Evolutionary conservation across 1,140 invertebrate species (phyloP).

Genomic region (Eumeta japonica): DNA sequence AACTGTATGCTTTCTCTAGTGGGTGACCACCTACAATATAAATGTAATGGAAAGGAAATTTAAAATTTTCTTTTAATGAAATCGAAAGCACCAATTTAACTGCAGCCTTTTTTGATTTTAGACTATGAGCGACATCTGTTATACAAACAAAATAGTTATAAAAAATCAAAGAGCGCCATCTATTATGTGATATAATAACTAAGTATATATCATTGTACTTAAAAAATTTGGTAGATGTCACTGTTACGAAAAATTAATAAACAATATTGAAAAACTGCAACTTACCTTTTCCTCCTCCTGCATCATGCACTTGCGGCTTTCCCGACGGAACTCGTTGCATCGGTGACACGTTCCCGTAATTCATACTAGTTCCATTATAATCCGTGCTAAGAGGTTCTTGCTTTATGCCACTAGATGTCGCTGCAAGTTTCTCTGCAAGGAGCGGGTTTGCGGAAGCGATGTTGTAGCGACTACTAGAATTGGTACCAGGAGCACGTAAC

Average conservation of each 20-base stretch:
- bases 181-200: constrained; percentile 6
- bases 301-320: constrained; percentile 50
- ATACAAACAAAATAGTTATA: too few relatives aligned
- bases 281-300: constrained; percentile 56
- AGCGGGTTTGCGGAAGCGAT: constrained; percentile 81
- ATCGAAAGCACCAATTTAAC: too few relatives aligned
- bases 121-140: constrained; percentile 24
- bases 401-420: constrained; percentile 60
- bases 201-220: constrained; percentile 2
- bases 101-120: not conserved
- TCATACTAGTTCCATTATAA: constrained; percentile 51
- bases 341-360: constrained; percentile 49
- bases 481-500: constrained; percentile 41
- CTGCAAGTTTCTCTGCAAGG: constrained; percentile 64
- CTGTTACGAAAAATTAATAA: constrained; percentile 5
- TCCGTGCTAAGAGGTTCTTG: constrained; percentile 54
- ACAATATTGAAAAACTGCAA: too few relatives aligned
- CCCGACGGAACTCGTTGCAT: constrained; percentile 55
- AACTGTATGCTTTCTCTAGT: constrained; percentile 1
- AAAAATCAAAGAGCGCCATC: constrained; percentile 7
- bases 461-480: constrained; percentile 66
- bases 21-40: too few relatives aligned
- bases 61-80: too few relatives aligned
- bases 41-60: too few relatives aligned
- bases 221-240: constrained; percentile 32